These are phyloP conservation scores for Ormyrus pomaceus DNA, from an alignment of 2,888 invertebrate species.

Conservation along the genomic window DNA sequence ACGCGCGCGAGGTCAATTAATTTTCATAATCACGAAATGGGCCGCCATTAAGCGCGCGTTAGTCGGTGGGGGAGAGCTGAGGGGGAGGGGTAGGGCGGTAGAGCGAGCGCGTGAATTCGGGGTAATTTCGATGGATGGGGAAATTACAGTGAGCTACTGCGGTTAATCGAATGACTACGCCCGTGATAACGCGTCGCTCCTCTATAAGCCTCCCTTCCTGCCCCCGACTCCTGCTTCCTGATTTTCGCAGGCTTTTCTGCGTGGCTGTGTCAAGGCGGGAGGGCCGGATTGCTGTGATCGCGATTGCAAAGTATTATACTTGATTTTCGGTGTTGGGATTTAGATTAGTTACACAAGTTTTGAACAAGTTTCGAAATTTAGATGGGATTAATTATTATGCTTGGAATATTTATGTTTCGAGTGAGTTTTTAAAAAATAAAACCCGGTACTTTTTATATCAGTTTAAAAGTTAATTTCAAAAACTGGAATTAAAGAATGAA, in stretches of 20 bases:
- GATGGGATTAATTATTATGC: too few species aligned
- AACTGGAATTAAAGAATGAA: too few species aligned
- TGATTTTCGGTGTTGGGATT: background rate
- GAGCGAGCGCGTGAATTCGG: conserved; percentile 46
- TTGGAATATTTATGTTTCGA: too few species aligned
- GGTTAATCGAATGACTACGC: conserved; percentile 54
- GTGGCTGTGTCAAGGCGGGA: background rate
- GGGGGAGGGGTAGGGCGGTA: too few species aligned
- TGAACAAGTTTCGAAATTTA: too few species aligned
- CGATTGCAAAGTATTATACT: background rate
- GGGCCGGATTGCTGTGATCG: background rate
- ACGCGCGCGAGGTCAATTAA: conserved; percentile 58
- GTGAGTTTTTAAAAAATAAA: too few species aligned
- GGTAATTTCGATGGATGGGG: conserved; percentile 58
- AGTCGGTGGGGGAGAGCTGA: background rate
- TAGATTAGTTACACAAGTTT: background rate
- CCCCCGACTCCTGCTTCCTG: background rate
- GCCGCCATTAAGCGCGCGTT: conserved; percentile 53
- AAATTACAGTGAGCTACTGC: conserved; percentile 58
- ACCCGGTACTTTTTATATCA: too few species aligned
- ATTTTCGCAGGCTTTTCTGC: background rate
- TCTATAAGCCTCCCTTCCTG: background rate
- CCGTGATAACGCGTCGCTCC: background rate
- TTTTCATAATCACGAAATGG: conserved; percentile 63
- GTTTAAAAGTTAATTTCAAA: too few species aligned